phyloP scores from a whole-genome alignment of 2,797 vertebrate genomes.

The Poliocrania exsul region DNA sequence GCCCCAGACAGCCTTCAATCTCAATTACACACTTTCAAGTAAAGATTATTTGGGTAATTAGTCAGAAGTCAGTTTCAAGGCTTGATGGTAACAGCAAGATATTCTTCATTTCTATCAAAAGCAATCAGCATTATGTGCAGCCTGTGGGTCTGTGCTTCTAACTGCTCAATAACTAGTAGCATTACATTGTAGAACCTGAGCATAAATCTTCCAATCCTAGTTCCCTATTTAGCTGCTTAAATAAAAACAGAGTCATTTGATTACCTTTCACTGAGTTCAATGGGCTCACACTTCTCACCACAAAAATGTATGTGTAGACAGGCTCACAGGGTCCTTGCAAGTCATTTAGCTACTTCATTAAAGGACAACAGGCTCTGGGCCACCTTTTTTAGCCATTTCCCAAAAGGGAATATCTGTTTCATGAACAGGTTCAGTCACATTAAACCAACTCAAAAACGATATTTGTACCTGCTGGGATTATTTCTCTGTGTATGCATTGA shows the following conservation, averaged over 20 bases:
- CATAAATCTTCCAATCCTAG: neutral
- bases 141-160: neutral
- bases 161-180: neutral
- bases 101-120: conserved; percentile 34
- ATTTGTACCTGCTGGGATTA: neutral
- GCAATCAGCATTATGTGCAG: neutral
- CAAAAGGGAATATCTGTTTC: neutral
- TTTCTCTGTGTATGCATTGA: neutral
- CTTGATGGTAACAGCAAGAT: conserved; percentile 43
- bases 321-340: neutral
- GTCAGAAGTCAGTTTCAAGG: conserved; percentile 61
- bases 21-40: conserved; percentile 59
- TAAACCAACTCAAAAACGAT: neutral
- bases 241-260: neutral
- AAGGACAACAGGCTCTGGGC: neutral
- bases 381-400: neutral
- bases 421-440: neutral
- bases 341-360: neutral
- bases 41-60: conserved; percentile 70
- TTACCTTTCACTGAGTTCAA: neutral
- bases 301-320: neutral
- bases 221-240: neutral
- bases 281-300: neutral
- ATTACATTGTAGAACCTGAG: neutral
- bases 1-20: conserved; percentile 50